These are phyloP conservation scores for Homalodisca vitripennis DNA, from an alignment of 1,140 invertebrate genomes.

Conservation along the genomic window DNA sequence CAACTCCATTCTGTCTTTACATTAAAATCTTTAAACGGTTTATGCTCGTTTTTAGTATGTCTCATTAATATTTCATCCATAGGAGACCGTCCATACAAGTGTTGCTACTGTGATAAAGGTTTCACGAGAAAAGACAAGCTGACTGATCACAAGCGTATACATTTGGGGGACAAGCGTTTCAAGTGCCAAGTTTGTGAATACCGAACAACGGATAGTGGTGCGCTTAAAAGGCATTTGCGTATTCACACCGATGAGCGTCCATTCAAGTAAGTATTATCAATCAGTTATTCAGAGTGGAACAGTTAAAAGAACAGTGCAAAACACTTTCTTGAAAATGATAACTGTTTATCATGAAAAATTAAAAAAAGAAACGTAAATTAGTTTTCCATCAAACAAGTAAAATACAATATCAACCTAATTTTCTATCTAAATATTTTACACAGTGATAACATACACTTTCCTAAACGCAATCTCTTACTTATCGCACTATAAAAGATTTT, in stretches of 20 bases:
- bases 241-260: slow-evolving; percentile 26
- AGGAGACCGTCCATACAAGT: slow-evolving; percentile 24
- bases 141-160: slow-evolving; percentile 8
- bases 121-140: slow-evolving; percentile 25
- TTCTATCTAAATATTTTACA: no score
- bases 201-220: not conserved
- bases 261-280: slow-evolving; percentile 16
- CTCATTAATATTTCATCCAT: not conserved
- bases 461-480: no score
- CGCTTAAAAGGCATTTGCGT: slow-evolving; percentile 12
- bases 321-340: not conserved
- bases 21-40: not conserved
- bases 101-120: not conserved
- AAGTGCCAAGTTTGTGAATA: slow-evolving; percentile 18
- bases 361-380: no score
- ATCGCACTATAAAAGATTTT: no score
- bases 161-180: slow-evolving; percentile 20
- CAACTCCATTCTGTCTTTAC: not conserved
- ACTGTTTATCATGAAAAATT: not conserved
- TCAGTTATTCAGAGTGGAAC: not conserved
- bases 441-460: no score
- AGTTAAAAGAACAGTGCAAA: not conserved
- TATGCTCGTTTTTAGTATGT: not conserved
- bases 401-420: no score
- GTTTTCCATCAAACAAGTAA: no score